Evolutionary conservation across 2,113 vertebrate species (phyloP).

Genomic region (Calonectris borealis): DNA sequence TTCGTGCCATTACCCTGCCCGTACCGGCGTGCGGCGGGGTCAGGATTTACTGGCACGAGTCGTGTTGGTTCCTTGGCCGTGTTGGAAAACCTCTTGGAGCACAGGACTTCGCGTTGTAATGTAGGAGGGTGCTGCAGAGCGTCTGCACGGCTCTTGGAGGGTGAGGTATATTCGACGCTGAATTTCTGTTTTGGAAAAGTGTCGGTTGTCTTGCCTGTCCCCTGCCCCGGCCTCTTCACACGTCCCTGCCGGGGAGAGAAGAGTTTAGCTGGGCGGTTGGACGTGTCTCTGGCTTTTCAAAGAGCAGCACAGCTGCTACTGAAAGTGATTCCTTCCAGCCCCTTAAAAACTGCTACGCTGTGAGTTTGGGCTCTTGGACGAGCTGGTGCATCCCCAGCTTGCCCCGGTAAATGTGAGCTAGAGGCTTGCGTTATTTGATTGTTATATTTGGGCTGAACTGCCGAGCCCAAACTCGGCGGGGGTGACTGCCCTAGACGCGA

Average conservation of each 20-base stretch:
- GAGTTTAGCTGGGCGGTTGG: neutral
- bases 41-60: neutral
- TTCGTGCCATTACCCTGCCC: neutral
- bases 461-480: neutral
- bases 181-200: neutral
- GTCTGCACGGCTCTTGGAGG: rapidly evolving
- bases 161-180: rapidly evolving
- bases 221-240: neutral
- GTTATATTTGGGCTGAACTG: neutral
- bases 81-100: neutral
- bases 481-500: neutral
- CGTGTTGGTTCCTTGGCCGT: rapidly evolving
- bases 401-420: rapidly evolving
- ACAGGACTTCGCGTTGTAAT: rapidly evolving
- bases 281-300: neutral
- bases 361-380: neutral
- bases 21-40: rapidly evolving
- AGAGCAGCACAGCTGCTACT: constrained; percentile 25
- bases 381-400: rapidly evolving
- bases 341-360: neutral
- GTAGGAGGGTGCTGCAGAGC: neutral
- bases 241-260: neutral
- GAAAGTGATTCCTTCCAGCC: constrained; percentile 6
- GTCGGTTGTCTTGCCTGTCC: neutral
- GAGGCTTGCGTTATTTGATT: neutral